A percentile compares a stretch with the other conserved stretches of the same genome.
These are phyloP conservation scores for Scaeva pyrastri DNA, from an alignment of 2,888 invertebrate species.

Conservation along the genomic window DNA sequence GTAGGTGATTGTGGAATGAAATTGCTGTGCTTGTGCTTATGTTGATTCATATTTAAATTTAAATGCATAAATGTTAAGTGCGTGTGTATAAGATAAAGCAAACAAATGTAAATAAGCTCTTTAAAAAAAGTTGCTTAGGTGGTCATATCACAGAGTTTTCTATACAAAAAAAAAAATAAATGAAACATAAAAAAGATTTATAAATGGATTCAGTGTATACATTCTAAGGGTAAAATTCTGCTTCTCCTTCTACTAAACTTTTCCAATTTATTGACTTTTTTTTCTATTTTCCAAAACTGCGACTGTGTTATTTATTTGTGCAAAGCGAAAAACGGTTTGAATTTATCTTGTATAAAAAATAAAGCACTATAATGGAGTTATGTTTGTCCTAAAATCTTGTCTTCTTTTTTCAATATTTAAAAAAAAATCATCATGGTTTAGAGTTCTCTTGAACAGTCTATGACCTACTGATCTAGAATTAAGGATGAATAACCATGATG, in stretches of 20 bases:
- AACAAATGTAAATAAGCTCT: neutral
- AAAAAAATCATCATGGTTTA: too few species aligned
- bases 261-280: too few species aligned
- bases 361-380: too few species aligned
- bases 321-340: too few species aligned
- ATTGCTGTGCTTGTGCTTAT: conserved; percentile 20
- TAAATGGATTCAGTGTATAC: neutral
- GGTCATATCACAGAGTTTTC: neutral
- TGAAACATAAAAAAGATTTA: neutral
- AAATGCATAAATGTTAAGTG: conserved; percentile 15
- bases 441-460: too few species aligned
- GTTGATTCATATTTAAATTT: conserved; percentile 7
- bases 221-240: neutral
- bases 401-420: too few species aligned
- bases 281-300: too few species aligned
- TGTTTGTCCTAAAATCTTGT: too few species aligned
- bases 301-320: too few species aligned
- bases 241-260: neutral
- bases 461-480: too few species aligned
- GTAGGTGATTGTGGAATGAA: conserved; percentile 19
- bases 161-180: neutral
- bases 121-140: neutral
- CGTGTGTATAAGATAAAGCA: conserved; percentile 1
- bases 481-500: too few species aligned
- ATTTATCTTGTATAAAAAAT: too few species aligned